phyloP scores from a whole-genome alignment of 2,888 invertebrate species.

The Acleris literana region DNA sequence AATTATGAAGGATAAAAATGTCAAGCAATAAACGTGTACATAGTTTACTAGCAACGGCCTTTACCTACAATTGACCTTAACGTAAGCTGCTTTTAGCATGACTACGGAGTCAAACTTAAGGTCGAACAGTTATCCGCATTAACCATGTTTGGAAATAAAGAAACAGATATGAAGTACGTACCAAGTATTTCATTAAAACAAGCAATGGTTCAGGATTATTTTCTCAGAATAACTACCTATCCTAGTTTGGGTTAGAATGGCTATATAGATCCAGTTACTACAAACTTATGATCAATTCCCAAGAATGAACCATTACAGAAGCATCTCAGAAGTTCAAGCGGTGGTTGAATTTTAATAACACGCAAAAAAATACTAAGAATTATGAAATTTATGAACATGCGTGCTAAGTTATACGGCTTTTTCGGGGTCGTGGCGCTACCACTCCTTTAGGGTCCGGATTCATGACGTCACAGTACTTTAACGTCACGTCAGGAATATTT shows the following conservation, averaged over 20 bases:
- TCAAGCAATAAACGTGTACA: conserved; percentile 11
- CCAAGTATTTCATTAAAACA: too few relatives aligned
- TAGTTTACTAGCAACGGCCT: conserved; percentile 50
- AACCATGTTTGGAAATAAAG: conserved; percentile 45
- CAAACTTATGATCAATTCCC: too few relatives aligned
- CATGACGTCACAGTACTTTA: conserved; percentile 18
- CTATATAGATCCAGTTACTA: too few relatives aligned
- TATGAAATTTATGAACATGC: conserved; percentile 22
- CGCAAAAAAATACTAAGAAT: conserved; percentile 1
- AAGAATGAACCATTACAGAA: too few relatives aligned
- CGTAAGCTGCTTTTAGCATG: conserved; percentile 48
- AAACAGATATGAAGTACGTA: conserved; percentile 9
- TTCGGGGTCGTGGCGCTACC: neutral
- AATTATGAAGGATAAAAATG: neutral
- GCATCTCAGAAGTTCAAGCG: too few relatives aligned
- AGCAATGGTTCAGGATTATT: too few relatives aligned
- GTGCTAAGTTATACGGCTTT: conserved; percentile 13
- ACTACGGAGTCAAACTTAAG: conserved; percentile 52
- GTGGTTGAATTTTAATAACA: conserved; percentile 3
- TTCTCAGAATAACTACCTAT: too few relatives aligned
- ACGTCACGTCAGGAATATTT: conserved; percentile 5
- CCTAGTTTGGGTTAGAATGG: too few relatives aligned
- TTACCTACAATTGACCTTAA: conserved; percentile 48
- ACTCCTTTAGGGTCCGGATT: conserved; percentile 18
- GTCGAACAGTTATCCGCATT: conserved; percentile 50